Conservation (phyloP, 2,888 invertebrate species). For the Tromatobia lineatoria region DNA sequence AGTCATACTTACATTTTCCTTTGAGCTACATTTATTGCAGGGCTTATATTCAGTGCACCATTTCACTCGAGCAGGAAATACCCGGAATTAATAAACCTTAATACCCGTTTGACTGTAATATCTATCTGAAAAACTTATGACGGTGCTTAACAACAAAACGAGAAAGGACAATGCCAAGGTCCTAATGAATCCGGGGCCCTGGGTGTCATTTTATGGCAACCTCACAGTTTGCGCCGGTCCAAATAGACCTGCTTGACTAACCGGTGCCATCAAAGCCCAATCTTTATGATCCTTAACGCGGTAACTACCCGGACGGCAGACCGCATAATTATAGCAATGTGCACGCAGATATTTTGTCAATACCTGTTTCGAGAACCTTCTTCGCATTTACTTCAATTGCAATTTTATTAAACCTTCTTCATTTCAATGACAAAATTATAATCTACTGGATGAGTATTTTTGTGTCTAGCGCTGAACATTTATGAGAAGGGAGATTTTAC, state of each 20-base stretch:
- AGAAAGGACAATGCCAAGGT: background rate
- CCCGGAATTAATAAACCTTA: background rate
- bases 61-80: background rate
- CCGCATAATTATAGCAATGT: background rate
- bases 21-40: background rate
- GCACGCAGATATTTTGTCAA: background rate
- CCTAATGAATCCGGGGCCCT: background rate
- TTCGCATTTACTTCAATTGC: background rate
- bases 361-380: background rate
- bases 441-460: too few relatives aligned
- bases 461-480: too few relatives aligned
- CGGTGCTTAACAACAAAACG: slow-evolving; percentile 18
- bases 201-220: slow-evolving; percentile 8
- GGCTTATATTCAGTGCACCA: too few relatives aligned
- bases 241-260: slow-evolving; percentile 19
- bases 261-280: background rate
- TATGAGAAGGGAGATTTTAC: too few relatives aligned
- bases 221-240: slow-evolving; percentile 25
- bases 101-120: background rate
- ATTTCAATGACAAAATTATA: too few relatives aligned
- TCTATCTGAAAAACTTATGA: background rate
- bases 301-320: too few relatives aligned
- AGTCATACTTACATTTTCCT: background rate
- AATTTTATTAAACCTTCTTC: too few relatives aligned
- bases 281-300: background rate